Percentiles rank a stretch among this genome's conserved stretches.
Conservation (phyloP, 2,888 invertebrate species). For the Netelia melanura region DNA sequence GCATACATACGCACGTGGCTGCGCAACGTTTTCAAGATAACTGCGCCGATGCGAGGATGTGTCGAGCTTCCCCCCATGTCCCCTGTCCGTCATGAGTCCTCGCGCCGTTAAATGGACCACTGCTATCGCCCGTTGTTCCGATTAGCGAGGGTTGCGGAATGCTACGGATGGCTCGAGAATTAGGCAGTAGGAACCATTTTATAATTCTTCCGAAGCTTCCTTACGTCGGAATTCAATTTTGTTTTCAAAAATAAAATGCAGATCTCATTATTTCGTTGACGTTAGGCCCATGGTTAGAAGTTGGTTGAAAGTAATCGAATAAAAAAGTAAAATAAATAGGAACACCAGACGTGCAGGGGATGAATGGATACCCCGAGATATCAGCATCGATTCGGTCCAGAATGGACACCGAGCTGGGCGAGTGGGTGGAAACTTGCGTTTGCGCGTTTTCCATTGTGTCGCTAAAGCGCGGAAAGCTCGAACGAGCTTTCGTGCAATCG, state of each 20-base stretch:
- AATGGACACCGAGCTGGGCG: constrained; percentile 69
- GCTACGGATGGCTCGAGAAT: neutral
- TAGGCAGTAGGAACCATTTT: neutral
- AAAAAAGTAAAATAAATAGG: constrained; percentile 21
- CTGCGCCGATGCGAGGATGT: constrained; percentile 78
- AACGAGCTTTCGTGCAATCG: constrained; percentile 70
- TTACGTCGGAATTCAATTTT: neutral
- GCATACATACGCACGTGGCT: constrained; percentile 81
- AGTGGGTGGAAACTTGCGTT: constrained; percentile 65
- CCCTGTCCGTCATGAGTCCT: constrained; percentile 34
- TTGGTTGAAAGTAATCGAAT: no score
- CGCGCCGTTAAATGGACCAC: constrained; percentile 51
- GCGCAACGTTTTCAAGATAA: constrained; percentile 81
- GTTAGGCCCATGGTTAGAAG: no score
- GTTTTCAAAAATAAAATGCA: neutral
- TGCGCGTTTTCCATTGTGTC: constrained; percentile 73
- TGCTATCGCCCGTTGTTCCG: constrained; percentile 40
- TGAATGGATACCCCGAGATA: constrained; percentile 73
- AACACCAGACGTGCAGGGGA: constrained; percentile 36
- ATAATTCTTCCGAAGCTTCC: neutral
- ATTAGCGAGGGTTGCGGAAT: constrained; percentile 15
- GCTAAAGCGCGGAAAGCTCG: constrained; percentile 76
- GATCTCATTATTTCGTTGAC: no score
- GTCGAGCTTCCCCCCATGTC: constrained; percentile 38
- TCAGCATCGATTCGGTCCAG: constrained; percentile 79